Percentiles rank a stretch among this genome's conserved stretches.
These are phyloP conservation scores for Blennius ocellaris DNA, from an alignment of 2,113 vertebrate genomes.

Conservation along the genomic window DNA sequence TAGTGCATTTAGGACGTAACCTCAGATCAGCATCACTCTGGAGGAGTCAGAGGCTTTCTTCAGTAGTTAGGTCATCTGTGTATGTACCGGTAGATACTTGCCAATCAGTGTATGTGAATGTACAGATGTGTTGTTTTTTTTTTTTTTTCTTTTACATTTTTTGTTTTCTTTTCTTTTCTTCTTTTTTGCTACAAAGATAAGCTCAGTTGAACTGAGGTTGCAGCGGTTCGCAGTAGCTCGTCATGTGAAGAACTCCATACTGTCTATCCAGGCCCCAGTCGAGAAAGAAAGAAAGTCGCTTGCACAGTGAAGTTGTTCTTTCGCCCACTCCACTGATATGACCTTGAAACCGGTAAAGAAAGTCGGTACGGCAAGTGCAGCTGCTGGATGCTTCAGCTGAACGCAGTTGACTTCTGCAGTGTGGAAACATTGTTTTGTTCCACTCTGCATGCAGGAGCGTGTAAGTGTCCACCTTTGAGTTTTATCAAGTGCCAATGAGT, in stretches of 20 bases:
- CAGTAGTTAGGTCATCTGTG: conserved; percentile 61
- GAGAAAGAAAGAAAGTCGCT: no score
- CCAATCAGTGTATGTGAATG: conserved; percentile 82
- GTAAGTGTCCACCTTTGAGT: background rate
- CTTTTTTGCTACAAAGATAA: conserved; percentile 55
- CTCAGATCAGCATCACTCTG: conserved; percentile 41
- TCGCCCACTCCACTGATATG: no score
- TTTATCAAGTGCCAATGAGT: conserved; percentile 79
- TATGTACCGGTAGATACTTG: conserved; percentile 69
- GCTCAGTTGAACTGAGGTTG: conserved; percentile 72
- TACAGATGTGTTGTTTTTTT: conserved; percentile 71
- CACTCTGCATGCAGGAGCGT: conserved; percentile 67
- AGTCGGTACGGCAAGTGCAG: no score
- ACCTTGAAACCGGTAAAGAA: no score
- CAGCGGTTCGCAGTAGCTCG: conserved; percentile 47
- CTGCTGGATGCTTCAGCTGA: no score
- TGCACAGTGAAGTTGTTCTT: no score
- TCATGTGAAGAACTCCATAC: conserved; percentile 51
- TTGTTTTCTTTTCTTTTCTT: conserved; percentile 61
- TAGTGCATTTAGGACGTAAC: conserved; percentile 42
- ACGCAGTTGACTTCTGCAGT: no score
- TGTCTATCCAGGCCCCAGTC: conserved; percentile 32
- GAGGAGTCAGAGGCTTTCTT: conserved; percentile 47
- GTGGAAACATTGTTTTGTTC: conserved; percentile 55
- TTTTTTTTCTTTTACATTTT: conserved; percentile 64